Base-by-base conservation (phyloP, 2,888 invertebrate species). In the Epirrita christyi region DNA sequence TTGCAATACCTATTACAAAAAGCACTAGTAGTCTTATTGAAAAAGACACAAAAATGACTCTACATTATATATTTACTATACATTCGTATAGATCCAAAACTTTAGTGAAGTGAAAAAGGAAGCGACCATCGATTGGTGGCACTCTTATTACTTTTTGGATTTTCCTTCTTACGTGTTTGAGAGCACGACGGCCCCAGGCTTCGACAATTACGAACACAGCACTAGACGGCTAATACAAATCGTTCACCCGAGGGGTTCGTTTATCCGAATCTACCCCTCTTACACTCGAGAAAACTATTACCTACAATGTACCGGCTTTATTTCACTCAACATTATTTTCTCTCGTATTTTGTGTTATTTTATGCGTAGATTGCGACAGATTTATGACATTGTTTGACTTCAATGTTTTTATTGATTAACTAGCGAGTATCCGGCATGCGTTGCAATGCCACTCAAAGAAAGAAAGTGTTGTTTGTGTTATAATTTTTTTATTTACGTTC, bases 221-320 rank as follows among this genome's bases (percentile, higher is more conserved):
- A 83, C 87, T 84, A 88, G 87, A 85, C 86, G 83, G 86, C 88
- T 90, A 90, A 90, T 90, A 91, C 90, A 91, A 90, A 91, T 89
- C 88, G 88, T 78, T 83, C 80, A 85, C 91, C 77, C 77, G 76
- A 78, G 21, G 88, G 88, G 81, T 83, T 80, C 86, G 84, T 86
- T 88, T 88, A 87, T 86, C 85, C 81, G 78, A 78, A 66, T 69
- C 71, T 67, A 73, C 72, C 73, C 71, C 75, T 78, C 75, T 71
- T 66, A 66, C 66, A 67, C 69, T 54, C 68, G 74, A 76, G 77
- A 81, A 85, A 86, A 86, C 85, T 87, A 86, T 86, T 85, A 86
- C 80, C 85, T 82, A 59, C 80, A 44, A 36, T 43, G 48, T 53
- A 40, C 46, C 32, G 37, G 55, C 54, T 55, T 62, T 63, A 61